These are phyloP conservation scores for Limnodromus scolopaceus DNA, from an alignment of 2,797 vertebrate genomes.

Conservation along the genomic window DNA sequence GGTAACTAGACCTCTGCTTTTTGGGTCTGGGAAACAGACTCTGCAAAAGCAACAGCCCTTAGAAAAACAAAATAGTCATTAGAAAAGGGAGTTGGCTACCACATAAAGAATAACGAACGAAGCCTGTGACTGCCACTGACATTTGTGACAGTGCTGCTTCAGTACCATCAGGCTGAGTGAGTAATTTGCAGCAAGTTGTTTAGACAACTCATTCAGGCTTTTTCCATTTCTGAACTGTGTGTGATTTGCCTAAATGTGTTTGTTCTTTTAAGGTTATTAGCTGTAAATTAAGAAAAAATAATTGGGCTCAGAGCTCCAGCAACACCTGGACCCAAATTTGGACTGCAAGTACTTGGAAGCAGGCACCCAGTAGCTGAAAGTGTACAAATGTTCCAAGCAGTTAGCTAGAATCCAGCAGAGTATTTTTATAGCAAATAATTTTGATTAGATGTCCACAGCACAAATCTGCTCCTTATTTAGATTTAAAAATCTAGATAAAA, in stretches of 20 bases:
- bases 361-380: not conserved
- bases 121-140: not conserved
- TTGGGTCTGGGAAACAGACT: not conserved
- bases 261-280: not conserved
- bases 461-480: not conserved
- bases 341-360: not conserved
- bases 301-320: not conserved
- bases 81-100: not conserved
- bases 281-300: not conserved
- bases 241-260: not conserved
- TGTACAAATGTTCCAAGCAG: not conserved
- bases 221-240: not conserved
- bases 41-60: not conserved
- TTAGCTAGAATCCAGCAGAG: not conserved
- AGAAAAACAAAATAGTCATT: not conserved
- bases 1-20: not conserved
- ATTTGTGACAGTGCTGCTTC: not conserved
- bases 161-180: not conserved
- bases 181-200: not conserved
- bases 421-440: not conserved
- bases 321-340: not conserved
- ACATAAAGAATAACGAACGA: not conserved
- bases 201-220: not conserved
- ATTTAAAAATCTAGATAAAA: not conserved
- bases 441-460: not conserved